Conservation (phyloP, 2,797 vertebrate genomes). For the Eupleurogrammus muticus region DNA sequence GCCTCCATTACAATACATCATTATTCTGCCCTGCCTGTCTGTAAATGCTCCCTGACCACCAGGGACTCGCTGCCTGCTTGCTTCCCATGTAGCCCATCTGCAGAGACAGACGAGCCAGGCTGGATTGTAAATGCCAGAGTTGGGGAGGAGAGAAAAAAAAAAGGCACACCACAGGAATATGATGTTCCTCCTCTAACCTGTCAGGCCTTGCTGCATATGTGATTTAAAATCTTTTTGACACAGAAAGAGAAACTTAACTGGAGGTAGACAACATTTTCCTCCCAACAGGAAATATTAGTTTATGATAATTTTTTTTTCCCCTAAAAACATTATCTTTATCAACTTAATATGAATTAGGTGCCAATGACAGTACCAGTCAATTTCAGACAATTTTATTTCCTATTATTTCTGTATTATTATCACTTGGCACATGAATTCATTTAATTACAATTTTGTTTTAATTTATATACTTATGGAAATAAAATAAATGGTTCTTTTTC, state of each 20-base stretch:
- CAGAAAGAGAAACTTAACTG: constrained; percentile 11
- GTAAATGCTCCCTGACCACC: constrained; percentile 81
- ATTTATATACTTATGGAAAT: no score
- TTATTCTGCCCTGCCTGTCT: constrained; percentile 76
- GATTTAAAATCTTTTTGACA: constrained; percentile 38
- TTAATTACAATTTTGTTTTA: no score
- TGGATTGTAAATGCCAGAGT: constrained; percentile 80
- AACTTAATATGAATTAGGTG: background rate
- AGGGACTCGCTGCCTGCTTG: constrained; percentile 72
- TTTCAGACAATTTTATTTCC: no score
- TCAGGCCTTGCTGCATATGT: constrained; percentile 39
- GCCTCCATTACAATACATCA: constrained; percentile 80
- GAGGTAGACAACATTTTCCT: background rate
- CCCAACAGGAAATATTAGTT: background rate
- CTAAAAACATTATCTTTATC: background rate
- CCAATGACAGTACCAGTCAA: background rate
- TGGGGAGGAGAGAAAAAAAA: no score
- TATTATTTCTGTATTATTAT: no score
- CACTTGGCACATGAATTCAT: no score
- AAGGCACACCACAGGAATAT: constrained; percentile 55
- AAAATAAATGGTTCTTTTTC: no score
- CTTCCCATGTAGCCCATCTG: constrained; percentile 72
- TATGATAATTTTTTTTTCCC: background rate
- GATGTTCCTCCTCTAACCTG: constrained; percentile 41
- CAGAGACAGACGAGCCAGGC: constrained; percentile 63